Evolutionary conservation across 2,797 vertebrate genomes (phyloP), one percentile per base, ranked within the genome.

Genomic region (Neosilurus mollespiculum): DNA sequence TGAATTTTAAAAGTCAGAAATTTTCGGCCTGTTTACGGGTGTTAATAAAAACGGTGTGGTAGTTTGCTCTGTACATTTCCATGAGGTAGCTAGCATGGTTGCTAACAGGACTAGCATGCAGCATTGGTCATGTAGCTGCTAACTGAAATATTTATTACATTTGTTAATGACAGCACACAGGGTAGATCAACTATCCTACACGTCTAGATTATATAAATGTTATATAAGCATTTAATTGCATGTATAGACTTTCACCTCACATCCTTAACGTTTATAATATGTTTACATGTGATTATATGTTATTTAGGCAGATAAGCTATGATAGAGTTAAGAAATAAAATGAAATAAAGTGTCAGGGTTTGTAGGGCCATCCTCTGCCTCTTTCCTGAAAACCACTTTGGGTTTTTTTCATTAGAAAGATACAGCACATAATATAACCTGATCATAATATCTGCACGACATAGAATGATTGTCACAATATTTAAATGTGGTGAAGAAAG

Each of bases 21-120:
- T 16, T 0, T 11, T 8, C 26, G 11, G 9, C 5, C 5, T 4
- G 1, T 49, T 9, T 26, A 59, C 20, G 3, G 37, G 15, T 0
- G 59, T 59, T 3, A 73, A 18, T 9, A 9, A 10, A 26, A 34
- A 14, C 24, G 34, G 54, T 53, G 73, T 80, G 34, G 56, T 49
- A 26, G 12, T 65, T 67, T 80, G 26, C 49, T 30, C 14, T 56
- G 67, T n/a, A 79, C 61, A 18, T 64, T 30, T 16, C 16, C 24
- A 43, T 78, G 22, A 66, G 34, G n/a, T 65, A 59, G 70, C 61
- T 76, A 81, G 49, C 56, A 62, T 18, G n/a, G 2, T 26, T 43
- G 67, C 69, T 73, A 30, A 51, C 73, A 58, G 71, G 26, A 54
- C 9, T 66, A 56, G 71, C 81, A 59, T 49, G 61, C 20, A 66